Evolutionary conservation across 2,888 invertebrate genomes (phyloP).

Genomic region (Sicus ferrugineus): DNA sequence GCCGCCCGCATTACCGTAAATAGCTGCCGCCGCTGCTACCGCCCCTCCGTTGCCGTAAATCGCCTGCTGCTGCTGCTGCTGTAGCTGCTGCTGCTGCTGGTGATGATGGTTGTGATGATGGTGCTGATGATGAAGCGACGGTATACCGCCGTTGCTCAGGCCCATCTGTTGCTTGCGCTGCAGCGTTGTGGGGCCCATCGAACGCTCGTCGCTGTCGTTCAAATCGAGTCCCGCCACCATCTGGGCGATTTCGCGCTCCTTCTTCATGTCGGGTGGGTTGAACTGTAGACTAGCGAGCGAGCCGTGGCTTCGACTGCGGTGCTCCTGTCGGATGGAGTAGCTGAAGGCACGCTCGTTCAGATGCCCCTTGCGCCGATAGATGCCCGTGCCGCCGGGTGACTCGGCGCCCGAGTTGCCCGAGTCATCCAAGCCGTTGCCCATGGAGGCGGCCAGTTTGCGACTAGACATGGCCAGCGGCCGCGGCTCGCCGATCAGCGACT

Average conservation of each 20-base stretch:
- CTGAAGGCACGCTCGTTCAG: conserved; percentile 92
- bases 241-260: conserved; percentile 91
- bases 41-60: conserved; percentile 52
- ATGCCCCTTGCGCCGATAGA: conserved; percentile 90
- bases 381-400: conserved; percentile 77
- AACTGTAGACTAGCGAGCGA: conserved; percentile 91
- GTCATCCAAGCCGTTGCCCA: conserved; percentile 72
- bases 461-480: conserved; percentile 67
- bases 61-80: conserved; percentile 48
- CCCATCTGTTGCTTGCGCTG: conserved; percentile 54
- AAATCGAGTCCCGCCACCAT: conserved; percentile 90
- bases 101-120: conserved; percentile 39
- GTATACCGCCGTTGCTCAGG: conserved; percentile 51
- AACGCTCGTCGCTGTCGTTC: conserved; percentile 64
- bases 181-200: conserved; percentile 65
- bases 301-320: conserved; percentile 90
- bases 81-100: conserved; percentile 43
- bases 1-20: conserved; percentile 50
- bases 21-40: conserved; percentile 38
- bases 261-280: conserved; percentile 84
- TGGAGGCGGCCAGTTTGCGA: conserved; percentile 74
- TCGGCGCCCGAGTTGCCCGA: conserved; percentile 66
- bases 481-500: conserved; percentile 70
- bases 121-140: conserved; percentile 35
- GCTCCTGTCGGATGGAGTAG: conserved; percentile 92